Conservation (phyloP, 2,113 vertebrate species). For the Oreochromis tanganicae region DNA sequence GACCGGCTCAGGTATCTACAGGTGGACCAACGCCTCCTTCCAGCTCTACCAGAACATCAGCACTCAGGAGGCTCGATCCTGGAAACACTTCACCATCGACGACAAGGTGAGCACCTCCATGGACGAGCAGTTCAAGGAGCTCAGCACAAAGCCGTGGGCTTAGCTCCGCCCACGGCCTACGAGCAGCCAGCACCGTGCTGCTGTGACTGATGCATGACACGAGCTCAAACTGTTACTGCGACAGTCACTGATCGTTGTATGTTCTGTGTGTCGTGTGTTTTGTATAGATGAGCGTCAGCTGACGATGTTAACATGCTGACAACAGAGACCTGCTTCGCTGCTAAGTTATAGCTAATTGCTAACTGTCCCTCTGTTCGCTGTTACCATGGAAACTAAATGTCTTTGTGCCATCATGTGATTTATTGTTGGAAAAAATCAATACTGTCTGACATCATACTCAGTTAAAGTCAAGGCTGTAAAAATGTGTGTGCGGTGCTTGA, state of each 20-base stretch:
- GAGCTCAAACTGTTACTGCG: neutral
- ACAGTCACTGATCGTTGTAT: neutral
- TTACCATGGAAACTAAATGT: neutral
- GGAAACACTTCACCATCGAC: constrained; percentile 87
- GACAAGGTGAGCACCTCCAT: constrained; percentile 70
- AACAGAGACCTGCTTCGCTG: neutral
- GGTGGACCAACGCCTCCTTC: constrained; percentile 82
- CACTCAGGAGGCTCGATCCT: constrained; percentile 87
- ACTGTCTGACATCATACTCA: neutral
- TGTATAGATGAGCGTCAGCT: neutral
- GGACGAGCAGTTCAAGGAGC: neutral
- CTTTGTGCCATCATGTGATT: neutral
- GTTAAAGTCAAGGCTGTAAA: neutral
- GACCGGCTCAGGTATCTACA: constrained; percentile 81
- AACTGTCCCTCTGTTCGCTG: neutral
- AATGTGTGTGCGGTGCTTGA: neutral
- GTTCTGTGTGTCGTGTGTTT: neutral
- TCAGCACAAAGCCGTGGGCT: accelerated
- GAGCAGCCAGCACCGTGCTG: neutral
- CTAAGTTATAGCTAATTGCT: neutral
- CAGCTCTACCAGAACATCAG: constrained; percentile 84
- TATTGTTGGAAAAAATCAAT: neutral
- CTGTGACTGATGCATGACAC: neutral
- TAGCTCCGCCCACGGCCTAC: accelerated
- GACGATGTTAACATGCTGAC: neutral